These are phyloP conservation scores for Phaenicophaeus curvirostris DNA, from an alignment of 2,797 vertebrate genomes.

Conservation along the genomic window DNA sequence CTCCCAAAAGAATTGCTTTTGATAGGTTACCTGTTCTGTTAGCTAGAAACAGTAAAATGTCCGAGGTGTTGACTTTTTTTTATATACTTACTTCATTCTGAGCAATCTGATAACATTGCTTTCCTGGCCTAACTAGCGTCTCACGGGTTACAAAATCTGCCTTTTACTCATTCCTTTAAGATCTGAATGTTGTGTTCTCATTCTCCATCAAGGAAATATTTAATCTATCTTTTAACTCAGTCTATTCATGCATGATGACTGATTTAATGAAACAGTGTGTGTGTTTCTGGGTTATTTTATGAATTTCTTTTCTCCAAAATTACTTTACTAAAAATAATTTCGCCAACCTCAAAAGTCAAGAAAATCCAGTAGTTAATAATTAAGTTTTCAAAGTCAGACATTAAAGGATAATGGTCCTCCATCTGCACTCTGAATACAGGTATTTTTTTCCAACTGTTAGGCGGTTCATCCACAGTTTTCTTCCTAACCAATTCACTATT, in stretches of 20 bases:
- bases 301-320: neutral
- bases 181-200: neutral
- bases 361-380: neutral
- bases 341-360: neutral
- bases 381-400: neutral
- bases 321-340: neutral
- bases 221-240: neutral
- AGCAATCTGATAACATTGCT: neutral
- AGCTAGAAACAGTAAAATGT: neutral
- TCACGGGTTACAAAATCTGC: neutral
- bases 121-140: neutral
- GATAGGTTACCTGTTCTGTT: neutral
- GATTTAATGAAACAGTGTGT: neutral
- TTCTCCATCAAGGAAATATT: neutral
- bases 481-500: neutral
- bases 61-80: neutral
- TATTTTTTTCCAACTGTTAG: neutral
- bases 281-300: neutral
- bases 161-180: neutral
- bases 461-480: neutral
- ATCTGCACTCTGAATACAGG: neutral
- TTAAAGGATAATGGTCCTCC: neutral
- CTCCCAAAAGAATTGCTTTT: neutral
- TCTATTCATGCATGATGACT: neutral
- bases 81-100: neutral